phyloP scores from a whole-genome alignment of 2,888 invertebrate species.

The Ptilodon capucinus region DNA sequence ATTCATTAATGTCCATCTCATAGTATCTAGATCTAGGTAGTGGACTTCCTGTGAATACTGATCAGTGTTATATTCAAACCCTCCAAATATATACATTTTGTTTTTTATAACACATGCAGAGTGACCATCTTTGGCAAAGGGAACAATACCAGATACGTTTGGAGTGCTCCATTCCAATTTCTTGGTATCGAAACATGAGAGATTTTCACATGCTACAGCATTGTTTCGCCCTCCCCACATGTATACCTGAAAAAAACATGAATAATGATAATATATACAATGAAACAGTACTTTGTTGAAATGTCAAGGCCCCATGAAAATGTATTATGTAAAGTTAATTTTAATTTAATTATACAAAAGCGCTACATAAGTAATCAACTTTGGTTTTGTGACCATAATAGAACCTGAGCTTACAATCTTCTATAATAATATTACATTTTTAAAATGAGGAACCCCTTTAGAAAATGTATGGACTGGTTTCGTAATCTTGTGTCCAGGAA shows the following conservation, averaged over 20 bases:
- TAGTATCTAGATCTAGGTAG: conserved; percentile 87
- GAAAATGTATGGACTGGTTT: too few species aligned
- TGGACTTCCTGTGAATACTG: conserved; percentile 91
- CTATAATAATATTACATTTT: too few species aligned
- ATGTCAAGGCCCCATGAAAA: background rate
- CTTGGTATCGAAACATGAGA: conserved; percentile 91
- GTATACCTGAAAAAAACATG: conserved; percentile 80
- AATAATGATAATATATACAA: background rate
- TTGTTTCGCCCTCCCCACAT: conserved; percentile 98
- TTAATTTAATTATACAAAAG: background rate
- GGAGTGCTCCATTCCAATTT: conserved; percentile 87
- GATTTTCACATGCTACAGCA: conserved; percentile 88
- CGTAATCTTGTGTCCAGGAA: too few species aligned
- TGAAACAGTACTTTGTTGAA: background rate
- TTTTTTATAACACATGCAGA: conserved; percentile 91
- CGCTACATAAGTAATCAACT: too few species aligned
- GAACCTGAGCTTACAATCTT: too few species aligned
- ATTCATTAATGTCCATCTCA: conserved; percentile 87
- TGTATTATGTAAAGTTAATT: background rate
- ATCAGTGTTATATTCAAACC: conserved; percentile 93
- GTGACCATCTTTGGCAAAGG: conserved; percentile 95
- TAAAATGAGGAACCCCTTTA: too few species aligned
- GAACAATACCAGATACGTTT: conserved; percentile 85
- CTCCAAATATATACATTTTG: conserved; percentile 95
- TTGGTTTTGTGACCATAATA: background rate